Conservation (phyloP, 2,888 invertebrate species). For the Aphidius colemani region DNA sequence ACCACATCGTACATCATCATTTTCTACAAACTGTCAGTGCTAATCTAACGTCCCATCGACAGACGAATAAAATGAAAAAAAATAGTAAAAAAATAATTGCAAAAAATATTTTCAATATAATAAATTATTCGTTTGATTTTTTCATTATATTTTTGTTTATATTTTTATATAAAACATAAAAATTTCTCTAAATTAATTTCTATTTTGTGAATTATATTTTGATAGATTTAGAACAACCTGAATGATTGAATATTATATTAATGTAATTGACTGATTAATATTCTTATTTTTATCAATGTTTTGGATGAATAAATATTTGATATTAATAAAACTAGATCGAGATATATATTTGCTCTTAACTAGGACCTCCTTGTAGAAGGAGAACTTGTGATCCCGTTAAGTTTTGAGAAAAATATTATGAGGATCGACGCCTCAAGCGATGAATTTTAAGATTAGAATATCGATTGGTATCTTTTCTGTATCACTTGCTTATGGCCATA, state of each 20-base stretch:
- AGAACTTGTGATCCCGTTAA: constrained; percentile 45
- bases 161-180: not conserved
- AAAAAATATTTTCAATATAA: no score
- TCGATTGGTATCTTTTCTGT: constrained; percentile 45
- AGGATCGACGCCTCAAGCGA: constrained; percentile 44
- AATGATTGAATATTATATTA: no score
- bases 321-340: not conserved
- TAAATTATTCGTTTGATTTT: no score
- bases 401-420: constrained; percentile 44
- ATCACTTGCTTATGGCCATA: not conserved
- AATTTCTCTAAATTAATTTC: not conserved
- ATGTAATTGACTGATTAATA: constrained; percentile 10
- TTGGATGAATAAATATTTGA: not conserved
- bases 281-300: not conserved
- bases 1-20: no score
- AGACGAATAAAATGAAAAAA: no score
- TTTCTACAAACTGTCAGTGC: no score
- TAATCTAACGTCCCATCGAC: no score
- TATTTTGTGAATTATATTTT: not conserved
- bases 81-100: no score
- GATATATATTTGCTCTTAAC: no score
- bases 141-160: no score
- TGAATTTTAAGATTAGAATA: constrained; percentile 50
- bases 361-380: constrained; percentile 30
- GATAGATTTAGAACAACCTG: not conserved